Percentiles rank a stretch among this genome's conserved stretches.
These are phyloP conservation scores for Oryzias sinensis DNA, from an alignment of 2,797 vertebrate genomes.

Conservation along the genomic window DNA sequence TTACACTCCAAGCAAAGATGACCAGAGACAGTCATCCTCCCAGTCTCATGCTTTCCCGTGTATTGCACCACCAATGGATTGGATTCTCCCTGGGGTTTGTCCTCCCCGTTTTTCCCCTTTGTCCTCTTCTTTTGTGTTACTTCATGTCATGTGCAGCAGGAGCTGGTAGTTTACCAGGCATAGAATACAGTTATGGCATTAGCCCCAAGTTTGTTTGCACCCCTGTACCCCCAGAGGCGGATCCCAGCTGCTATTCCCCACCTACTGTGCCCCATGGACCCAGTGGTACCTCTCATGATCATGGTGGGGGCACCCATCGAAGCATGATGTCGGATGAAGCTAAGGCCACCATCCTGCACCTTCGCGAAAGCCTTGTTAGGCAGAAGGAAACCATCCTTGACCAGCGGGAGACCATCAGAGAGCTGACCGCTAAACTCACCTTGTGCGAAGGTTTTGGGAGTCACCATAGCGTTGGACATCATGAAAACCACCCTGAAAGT, in stretches of 20 bases:
- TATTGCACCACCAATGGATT: constrained; percentile 24
- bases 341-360: constrained; percentile 82
- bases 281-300: constrained; percentile 45
- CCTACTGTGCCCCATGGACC: constrained; percentile 61
- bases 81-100: constrained; percentile 30
- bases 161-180: constrained; percentile 54
- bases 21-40: constrained; percentile 53
- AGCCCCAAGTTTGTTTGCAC: constrained; percentile 84
- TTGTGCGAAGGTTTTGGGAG: constrained; percentile 79
- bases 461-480: constrained; percentile 54
- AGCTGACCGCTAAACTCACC: constrained; percentile 83
- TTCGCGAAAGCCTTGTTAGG: constrained; percentile 82
- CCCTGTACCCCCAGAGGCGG: constrained; percentile 81
- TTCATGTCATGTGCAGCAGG: constrained; percentile 58
- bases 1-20: constrained; percentile 55
- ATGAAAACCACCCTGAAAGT: constrained; percentile 30
- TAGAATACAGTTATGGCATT: constrained; percentile 71
- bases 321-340: constrained; percentile 78
- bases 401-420: constrained; percentile 83
- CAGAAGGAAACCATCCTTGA: constrained; percentile 86
- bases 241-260: constrained; percentile 76
- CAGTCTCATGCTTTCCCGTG: constrained; percentile 43
- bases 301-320: constrained; percentile 50
- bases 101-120: constrained; percentile 39
- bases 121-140: constrained; percentile 61